Conservation (phyloP, 30 jellyfish, hydroid and myxozoan genomes). For the Sanderia malayensis region DNA sequence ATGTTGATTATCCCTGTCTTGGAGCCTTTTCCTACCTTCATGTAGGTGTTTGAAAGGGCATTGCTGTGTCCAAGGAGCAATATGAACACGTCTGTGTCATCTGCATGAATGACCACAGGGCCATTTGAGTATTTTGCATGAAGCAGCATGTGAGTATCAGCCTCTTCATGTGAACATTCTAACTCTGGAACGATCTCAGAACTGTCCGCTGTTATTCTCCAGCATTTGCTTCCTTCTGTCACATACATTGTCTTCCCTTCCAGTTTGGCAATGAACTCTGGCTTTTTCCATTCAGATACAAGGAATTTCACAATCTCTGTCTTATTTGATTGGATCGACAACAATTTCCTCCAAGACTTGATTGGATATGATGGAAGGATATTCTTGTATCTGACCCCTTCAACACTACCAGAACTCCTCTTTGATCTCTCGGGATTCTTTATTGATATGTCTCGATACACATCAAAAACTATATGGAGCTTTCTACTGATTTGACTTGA, state of each 20-base stretch:
- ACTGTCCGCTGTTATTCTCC: conserved; percentile 3
- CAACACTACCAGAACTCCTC: not conserved
- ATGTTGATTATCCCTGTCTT: conserved; percentile 24
- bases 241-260: conserved; percentile 7
- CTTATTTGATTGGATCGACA: not conserved
- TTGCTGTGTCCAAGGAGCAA: conserved; percentile 42
- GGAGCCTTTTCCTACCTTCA: conserved; percentile 57
- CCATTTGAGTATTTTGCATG: conserved; percentile 46
- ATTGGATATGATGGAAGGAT: no score
- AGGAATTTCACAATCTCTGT: not conserved
- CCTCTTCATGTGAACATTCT: conserved; percentile 60
- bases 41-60: conserved; percentile 28
- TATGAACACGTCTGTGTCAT: conserved; percentile 42
- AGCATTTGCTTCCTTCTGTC: conserved; percentile 12
- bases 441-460: not conserved
- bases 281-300: not conserved
- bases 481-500: not conserved
- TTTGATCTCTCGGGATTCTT: not conserved
- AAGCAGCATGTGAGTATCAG: conserved; percentile 55
- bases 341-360: not conserved
- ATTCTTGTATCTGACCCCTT: not conserved
- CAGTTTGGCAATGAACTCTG: conserved; percentile 18
- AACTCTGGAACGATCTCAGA: conserved; percentile 36
- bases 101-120: conserved; percentile 45
- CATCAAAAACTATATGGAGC: not conserved